Base-by-base conservation (phyloP, 1,140 invertebrate genomes). In the Aradophagus sp. region DNA sequence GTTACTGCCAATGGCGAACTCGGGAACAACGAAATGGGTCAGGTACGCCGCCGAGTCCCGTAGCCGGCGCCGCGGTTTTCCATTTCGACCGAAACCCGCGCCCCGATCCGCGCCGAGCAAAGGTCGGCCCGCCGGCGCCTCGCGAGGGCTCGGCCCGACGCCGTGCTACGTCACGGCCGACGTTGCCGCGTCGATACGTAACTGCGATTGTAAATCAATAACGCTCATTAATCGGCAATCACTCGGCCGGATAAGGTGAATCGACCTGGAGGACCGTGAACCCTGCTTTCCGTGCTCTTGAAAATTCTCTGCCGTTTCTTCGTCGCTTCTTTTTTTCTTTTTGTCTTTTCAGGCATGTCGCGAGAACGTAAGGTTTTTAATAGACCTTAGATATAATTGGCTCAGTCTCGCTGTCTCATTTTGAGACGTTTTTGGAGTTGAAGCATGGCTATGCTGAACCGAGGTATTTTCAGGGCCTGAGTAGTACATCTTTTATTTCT, bases 21-120 rank as follows among this genome's bases (percentile, higher is more conserved):
- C 41, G 61, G 58, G 59, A 56, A 39, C 50, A 59, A 56, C 63
- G 39, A 83, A 82, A 80, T 84, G 73, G 81, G 82, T 84, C 80
- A 83, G 80, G 78, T 82, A 84, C 79, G 77, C 78, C 72, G 38
- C 55, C 39, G 62, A 68, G 73, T 66, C 68, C 65, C 70, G 72
- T 76, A 74, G 75, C 66, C 69, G 58, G 58, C 50, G 48, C 39
- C 50, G 42, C n/a, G n/a, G n/a, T n/a, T 62, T 61, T 66, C 67
- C 70, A 62, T 73, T 62, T 63, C 38, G 39, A 45, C 50, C 50
- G 42, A 44, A 63, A 53, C 53, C 16, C 10, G n/a, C 41, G 39
- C 26, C 34, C 11, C 15, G 14, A 2, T 12, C 13, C 12, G 31
- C 31, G n/a, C 12, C 17, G 6, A n/a, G n/a, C n/a, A n/a, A n/a